Base-by-base conservation (phyloP, 2,797 vertebrate species). In the Cryptoblepharus egeriae region DNA sequence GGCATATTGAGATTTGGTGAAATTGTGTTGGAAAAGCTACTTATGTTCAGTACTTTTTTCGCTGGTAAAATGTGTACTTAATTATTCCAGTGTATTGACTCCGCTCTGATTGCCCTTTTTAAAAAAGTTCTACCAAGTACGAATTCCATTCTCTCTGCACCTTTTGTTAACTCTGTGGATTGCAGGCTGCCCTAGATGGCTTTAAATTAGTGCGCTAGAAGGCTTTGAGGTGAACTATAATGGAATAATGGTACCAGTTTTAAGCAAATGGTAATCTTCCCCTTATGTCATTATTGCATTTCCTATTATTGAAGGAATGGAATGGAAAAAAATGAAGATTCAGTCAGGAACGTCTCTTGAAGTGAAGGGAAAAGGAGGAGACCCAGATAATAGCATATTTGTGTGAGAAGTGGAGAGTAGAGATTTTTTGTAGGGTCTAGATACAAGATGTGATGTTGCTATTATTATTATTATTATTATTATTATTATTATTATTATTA, bases 61-160 rank as follows among this genome's bases (percentile, higher is more conserved):
- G 63, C 37, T 87, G 85, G 11, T 83, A 87, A n/a, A 18, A 2
- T 55, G 39, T 13, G 70, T 88, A 78, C 82, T 88, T 18, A 81
- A 88, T 88, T 86, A 85, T 77, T 87, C 83, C 76, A 80, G 2
- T 63, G 69, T 87, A 89, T 35, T 82, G 77, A 71, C 90, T 89
- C 83, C 86, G 1, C 9, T 87, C 72, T 81, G 69, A 86, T 42
- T 79, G 57, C 60, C 55, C 64, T 82, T 82, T 3, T 64, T 81
- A 70, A 84, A 76, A 65, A 67, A 60, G 12, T 37, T 68, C 45
- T 86, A 79, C 80, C 26, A 85, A 91, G 78, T 69, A 82, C 5
- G 73, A 22, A 79, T 85, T 82, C 49, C 24, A 65, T 58, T 37
- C 79, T 39, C 64, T 82, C 45, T 28, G 13, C 1, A 39, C 0